A percentile compares a stretch with the other conserved stretches of the same genome.
Evolutionary conservation across 2,797 vertebrate genomes (phyloP).

Genomic region (Graptemys geographica): DNA sequence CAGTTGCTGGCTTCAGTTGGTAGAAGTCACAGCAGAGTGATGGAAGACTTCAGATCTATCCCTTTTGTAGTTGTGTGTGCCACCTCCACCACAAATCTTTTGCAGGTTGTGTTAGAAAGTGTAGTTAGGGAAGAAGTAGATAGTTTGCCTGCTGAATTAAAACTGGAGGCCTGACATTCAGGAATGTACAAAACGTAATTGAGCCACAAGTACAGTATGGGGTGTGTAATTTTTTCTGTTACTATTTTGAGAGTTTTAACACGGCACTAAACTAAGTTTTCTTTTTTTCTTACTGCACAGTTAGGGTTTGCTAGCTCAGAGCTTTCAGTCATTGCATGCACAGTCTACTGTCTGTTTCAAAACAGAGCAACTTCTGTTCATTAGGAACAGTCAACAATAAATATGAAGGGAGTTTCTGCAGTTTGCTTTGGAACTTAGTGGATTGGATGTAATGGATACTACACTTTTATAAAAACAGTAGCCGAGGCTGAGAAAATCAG

Average conservation of each 20-base stretch:
- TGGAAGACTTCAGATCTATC: not conserved
- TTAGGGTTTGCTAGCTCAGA: constrained; percentile 64
- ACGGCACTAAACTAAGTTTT: constrained; percentile 55
- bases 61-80: not conserved
- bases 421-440: constrained; percentile 77
- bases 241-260: constrained; percentile 55
- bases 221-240: constrained; percentile 35
- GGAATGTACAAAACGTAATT: not conserved
- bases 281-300: constrained; percentile 32
- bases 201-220: not conserved
- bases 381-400: constrained; percentile 77
- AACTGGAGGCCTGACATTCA: not conserved
- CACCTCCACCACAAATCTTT: not conserved
- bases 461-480: constrained; percentile 47
- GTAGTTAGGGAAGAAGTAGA: constrained; percentile 1
- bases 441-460: constrained; percentile 56
- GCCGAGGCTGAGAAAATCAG: constrained; percentile 33
- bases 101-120: not conserved
- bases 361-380: constrained; percentile 80
- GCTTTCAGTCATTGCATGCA: constrained; percentile 68
- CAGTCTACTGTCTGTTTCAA: constrained; percentile 79
- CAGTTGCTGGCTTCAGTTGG: not conserved
- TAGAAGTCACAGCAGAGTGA: not conserved
- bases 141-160: not conserved
- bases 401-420: constrained; percentile 70